These are phyloP conservation scores for Ctenoplectra terminalis DNA, from an alignment of 1,140 invertebrate species.

Conservation along the genomic window DNA sequence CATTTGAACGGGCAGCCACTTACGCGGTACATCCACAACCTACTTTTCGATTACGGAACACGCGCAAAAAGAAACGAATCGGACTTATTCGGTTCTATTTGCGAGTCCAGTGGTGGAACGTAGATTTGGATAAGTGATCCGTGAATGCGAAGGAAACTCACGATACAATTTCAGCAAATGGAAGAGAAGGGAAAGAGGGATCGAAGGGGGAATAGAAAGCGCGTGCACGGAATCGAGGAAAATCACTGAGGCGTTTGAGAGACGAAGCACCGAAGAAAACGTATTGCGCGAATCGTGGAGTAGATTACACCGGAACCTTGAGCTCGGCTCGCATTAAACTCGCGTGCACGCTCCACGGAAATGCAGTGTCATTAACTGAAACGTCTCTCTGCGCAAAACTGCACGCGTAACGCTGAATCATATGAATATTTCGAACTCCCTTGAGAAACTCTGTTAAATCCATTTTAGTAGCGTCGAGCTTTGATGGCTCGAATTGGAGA, in stretches of 20 bases:
- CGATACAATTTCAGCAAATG: not conserved
- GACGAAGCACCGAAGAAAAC: not conserved
- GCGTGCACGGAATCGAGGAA: not conserved
- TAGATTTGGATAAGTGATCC: conserved; percentile 20
- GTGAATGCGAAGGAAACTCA: conserved; percentile 10
- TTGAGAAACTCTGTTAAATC: not conserved
- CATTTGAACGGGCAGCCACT: not conserved
- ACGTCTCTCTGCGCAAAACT: conserved; percentile 8
- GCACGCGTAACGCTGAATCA: not conserved
- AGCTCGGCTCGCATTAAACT: conserved; percentile 4
- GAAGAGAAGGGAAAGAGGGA: not conserved
- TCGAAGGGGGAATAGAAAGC: not conserved
- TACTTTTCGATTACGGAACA: not conserved
- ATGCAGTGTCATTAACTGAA: conserved; percentile 32
- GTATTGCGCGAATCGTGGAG: conserved; percentile 1
- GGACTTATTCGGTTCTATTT: not conserved
- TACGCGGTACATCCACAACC: not conserved
- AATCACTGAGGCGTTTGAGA: not conserved
- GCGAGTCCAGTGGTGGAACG: not conserved
- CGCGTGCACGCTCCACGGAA: not conserved
- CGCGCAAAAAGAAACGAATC: not conserved
- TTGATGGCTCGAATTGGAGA: too few relatives aligned
- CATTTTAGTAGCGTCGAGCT: not conserved
- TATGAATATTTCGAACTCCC: not conserved
- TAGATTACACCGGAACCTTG: not conserved